Base-by-base conservation (phyloP, 1,140 invertebrate species). In the Nomia melanderi region DNA sequence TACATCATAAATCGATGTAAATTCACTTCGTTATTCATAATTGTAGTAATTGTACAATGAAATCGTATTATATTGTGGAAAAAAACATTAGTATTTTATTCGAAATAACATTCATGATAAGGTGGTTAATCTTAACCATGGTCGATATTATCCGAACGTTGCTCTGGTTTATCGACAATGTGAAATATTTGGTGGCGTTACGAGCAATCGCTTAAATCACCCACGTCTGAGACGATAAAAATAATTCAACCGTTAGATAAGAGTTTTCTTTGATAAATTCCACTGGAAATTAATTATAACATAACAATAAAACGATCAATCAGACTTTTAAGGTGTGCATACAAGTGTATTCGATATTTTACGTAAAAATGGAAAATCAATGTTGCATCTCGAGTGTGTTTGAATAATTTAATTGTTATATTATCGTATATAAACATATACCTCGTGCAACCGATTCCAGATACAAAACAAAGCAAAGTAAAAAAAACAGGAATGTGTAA, bases 41-140 rank as follows among this genome's bases (percentile, higher is more conserved):
- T 31, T 66, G 20, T 6, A 31, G 6, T 44, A 20, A 9, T n/a
- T 5, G 12, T 14, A 9, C 8, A 36, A 14, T 47, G 14, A 29
- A 53, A 57, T n/a, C 62, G 47, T 76, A 31, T 73, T 66, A 29
- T 23, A 62, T 39, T 25, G 67, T 54, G 39, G 57, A 44, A 65
- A 56, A 65, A 65, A 41, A 50, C 70, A 36, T 71, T 17, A 64
- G 59, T 79, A 81, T 82, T 84, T 78, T n/a, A 79, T 84, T 84
- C 25, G 76, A 56, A 81, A 63, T 78, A 78, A 84, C 74, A 82
- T 75, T 65, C 23, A 41, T 25, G 82, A 85, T 85, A 85, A 85
- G 75, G 60, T 20, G 36, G 73, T 84, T 84, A 84, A 85, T 84
- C 82, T 83, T 77, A 84, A 71, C 74, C 71, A 67, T 73, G 79